These are phyloP conservation scores for Nebria ingens DNA, from an alignment of 1,140 invertebrate species.

Conservation along the genomic window DNA sequence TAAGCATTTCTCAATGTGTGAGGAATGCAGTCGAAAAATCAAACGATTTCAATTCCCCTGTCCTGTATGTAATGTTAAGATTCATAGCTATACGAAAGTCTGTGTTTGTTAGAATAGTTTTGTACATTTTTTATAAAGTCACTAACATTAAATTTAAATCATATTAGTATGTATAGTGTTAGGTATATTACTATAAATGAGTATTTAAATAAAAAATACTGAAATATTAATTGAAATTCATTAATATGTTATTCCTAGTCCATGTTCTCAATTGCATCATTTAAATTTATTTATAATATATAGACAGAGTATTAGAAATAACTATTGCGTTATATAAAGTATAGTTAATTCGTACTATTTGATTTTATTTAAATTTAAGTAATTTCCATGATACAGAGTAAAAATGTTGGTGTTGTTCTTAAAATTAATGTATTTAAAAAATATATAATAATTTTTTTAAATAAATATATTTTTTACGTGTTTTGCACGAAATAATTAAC, in stretches of 20 bases:
- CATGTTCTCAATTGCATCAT: too few relatives aligned
- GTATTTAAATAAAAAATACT: neutral
- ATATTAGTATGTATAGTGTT: neutral
- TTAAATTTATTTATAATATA: too few relatives aligned
- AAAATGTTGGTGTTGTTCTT: neutral
- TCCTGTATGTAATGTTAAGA: neutral
- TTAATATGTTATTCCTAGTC: too few relatives aligned
- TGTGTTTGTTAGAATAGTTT: neutral
- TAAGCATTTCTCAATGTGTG: neutral
- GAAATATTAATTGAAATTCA: neutral
- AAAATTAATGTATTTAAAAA: neutral
- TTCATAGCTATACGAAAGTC: too few relatives aligned
- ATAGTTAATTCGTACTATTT: too few relatives aligned
- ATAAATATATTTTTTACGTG: neutral
- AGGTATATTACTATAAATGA: neutral
- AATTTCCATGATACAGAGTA: neutral
- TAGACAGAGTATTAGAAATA: too few relatives aligned
- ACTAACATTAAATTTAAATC: neutral
- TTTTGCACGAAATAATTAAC: neutral
- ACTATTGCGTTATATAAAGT: too few relatives aligned
- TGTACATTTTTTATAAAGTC: neutral
- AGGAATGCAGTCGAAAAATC: neutral
- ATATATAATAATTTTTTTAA: neutral
- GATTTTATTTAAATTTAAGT: too few relatives aligned
- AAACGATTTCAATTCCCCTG: neutral